Percentiles rank a stretch among this genome's conserved stretches.
phyloP scores from a whole-genome alignment of 2,797 vertebrate species.

The Falco berigora region DNA sequence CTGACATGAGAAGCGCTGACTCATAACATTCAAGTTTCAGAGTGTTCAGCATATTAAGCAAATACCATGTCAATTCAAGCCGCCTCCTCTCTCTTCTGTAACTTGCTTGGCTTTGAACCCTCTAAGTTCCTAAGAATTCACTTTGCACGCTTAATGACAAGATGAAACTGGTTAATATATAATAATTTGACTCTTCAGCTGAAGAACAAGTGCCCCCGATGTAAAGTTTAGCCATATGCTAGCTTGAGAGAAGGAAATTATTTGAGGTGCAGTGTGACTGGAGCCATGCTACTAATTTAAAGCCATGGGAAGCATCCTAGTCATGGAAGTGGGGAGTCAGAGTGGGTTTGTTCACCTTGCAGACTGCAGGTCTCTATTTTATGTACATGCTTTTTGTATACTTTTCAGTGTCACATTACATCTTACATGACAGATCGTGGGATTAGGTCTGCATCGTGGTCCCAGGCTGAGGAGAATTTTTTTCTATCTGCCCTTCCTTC shows the following conservation, averaged over 20 bases:
- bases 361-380: background rate
- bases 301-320: background rate
- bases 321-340: accelerated
- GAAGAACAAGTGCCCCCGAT: background rate
- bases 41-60: conserved; percentile 27
- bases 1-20: conserved; percentile 52
- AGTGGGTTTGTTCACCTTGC: background rate
- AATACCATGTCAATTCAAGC: conserved; percentile 16
- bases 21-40: conserved; percentile 48
- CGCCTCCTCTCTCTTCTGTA: background rate
- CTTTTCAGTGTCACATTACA: background rate
- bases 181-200: background rate
- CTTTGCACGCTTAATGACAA: background rate
- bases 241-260: background rate
- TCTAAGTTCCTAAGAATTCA: background rate
- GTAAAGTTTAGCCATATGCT: background rate
- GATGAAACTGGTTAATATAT: background rate
- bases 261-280: background rate
- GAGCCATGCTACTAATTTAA: background rate
- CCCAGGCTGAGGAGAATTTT: background rate
- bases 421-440: background rate
- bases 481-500: background rate
- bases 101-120: background rate
- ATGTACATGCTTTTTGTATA: background rate
- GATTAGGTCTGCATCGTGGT: background rate